These are phyloP conservation scores for Chunga burmeisteri DNA, from an alignment of 2,113 vertebrate species.

Conservation along the genomic window DNA sequence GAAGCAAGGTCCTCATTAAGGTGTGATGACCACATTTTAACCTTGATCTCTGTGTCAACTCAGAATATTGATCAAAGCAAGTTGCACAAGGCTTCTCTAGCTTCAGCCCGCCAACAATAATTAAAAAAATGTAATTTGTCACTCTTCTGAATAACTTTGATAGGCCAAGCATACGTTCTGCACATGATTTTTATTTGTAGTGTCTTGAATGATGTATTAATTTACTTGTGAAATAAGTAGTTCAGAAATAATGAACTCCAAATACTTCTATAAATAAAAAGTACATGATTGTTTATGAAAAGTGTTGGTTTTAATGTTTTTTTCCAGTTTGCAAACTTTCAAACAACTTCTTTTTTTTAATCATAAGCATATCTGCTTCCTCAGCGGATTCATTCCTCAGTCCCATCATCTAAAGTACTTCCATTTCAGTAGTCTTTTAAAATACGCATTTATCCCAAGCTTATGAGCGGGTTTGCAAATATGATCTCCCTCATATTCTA, in stretches of 20 bases:
- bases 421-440: neutral
- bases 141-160: neutral
- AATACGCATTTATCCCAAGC: neutral
- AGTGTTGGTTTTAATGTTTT: neutral
- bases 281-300: neutral
- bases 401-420: conserved; percentile 17
- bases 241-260: neutral
- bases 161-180: neutral
- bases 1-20: neutral
- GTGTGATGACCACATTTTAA: neutral
- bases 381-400: neutral
- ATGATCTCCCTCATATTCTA: neutral
- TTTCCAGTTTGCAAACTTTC: conserved; percentile 12
- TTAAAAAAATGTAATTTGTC: neutral
- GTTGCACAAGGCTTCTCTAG: neutral
- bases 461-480: neutral
- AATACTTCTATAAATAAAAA: neutral
- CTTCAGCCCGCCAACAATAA: neutral
- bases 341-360: neutral
- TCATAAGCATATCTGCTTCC: neutral
- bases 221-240: neutral
- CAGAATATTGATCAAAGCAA: neutral
- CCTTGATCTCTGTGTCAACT: neutral
- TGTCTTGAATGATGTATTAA: neutral
- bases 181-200: neutral